Conservation (phyloP, 2,888 invertebrate species). For the Hemithea aestivaria region DNA sequence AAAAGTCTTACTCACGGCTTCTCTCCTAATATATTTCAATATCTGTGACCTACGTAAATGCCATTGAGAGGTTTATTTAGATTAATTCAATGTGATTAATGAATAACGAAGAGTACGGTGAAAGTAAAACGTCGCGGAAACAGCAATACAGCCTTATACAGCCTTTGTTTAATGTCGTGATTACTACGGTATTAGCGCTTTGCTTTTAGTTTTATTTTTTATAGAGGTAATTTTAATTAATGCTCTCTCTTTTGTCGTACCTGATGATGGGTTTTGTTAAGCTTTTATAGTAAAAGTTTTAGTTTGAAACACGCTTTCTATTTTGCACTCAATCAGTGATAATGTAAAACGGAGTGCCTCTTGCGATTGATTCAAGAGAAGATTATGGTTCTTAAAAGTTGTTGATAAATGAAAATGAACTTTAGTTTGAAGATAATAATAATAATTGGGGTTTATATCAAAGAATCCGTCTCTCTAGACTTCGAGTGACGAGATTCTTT, state of each 20-base stretch:
- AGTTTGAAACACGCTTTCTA: not conserved
- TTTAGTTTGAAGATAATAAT: no score
- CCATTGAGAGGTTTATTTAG: conserved; percentile 46
- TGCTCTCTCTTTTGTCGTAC: conserved; percentile 6
- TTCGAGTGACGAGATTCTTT: no score
- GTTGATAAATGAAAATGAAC: no score
- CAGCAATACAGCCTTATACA: no score
- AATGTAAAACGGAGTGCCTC: no score
- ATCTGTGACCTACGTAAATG: conserved; percentile 18
- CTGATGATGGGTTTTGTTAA: conserved; percentile 4
- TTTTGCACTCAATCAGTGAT: no score
- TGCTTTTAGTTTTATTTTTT: conserved; percentile 21
- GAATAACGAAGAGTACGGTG: conserved; percentile 56
- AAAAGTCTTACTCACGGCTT: no score
- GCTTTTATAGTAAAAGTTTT: conserved; percentile 12
- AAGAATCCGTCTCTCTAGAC: no score
- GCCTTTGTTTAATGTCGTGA: conserved; percentile 42
- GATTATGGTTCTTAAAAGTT: no score
- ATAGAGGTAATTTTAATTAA: conserved; percentile 16
- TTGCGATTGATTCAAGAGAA: no score
- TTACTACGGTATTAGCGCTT: conserved; percentile 23
- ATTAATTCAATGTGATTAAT: conserved; percentile 65
- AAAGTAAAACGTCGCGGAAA: conserved; percentile 39
- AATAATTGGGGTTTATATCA: no score
- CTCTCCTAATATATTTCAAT: no score